phyloP scores from a whole-genome alignment of 2,888 invertebrate genomes.

The Pollenia amentaria region DNA sequence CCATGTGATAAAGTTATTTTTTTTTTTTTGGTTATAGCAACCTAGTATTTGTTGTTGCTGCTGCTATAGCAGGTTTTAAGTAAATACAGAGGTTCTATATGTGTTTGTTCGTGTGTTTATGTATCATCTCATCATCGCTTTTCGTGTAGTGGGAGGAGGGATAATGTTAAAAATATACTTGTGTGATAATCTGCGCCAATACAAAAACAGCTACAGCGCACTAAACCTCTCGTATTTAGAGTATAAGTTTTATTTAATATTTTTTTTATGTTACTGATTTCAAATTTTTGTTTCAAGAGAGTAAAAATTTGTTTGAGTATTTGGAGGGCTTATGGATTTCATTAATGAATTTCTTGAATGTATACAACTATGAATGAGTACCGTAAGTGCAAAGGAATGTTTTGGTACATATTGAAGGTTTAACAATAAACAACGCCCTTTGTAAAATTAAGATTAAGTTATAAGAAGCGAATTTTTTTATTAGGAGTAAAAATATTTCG shows the following conservation, averaged over 20 bases:
- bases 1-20: slow-evolving; percentile 64
- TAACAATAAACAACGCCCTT: slow-evolving; percentile 2
- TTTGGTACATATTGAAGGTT: not conserved
- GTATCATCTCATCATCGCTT: not conserved
- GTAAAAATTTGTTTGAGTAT: slow-evolving; percentile 17
- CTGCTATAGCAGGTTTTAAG: slow-evolving; percentile 51
- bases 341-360: slow-evolving; percentile 29
- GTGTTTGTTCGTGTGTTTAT: slow-evolving; percentile 9
- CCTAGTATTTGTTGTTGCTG: slow-evolving; percentile 31
- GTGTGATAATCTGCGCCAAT: slow-evolving; percentile 79
- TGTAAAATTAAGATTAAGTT: not conserved
- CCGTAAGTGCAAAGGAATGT: not conserved
- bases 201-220: slow-evolving; percentile 74
- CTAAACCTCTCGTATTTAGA: slow-evolving; percentile 65
- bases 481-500: too few relatives aligned
- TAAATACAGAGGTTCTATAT: slow-evolving; percentile 39
- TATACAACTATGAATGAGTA: slow-evolving; percentile 29
- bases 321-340: slow-evolving; percentile 47
- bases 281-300: slow-evolving; percentile 53
- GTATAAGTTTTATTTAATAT: slow-evolving; percentile 59
- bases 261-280: slow-evolving; percentile 6
- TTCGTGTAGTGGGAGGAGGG: slow-evolving; percentile 68
- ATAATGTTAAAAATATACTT: slow-evolving; percentile 71
- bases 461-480: too few relatives aligned
- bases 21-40: slow-evolving; percentile 21